Base-by-base conservation (phyloP, 1,140 invertebrate genomes). In the Diachasma alloeum region DNA sequence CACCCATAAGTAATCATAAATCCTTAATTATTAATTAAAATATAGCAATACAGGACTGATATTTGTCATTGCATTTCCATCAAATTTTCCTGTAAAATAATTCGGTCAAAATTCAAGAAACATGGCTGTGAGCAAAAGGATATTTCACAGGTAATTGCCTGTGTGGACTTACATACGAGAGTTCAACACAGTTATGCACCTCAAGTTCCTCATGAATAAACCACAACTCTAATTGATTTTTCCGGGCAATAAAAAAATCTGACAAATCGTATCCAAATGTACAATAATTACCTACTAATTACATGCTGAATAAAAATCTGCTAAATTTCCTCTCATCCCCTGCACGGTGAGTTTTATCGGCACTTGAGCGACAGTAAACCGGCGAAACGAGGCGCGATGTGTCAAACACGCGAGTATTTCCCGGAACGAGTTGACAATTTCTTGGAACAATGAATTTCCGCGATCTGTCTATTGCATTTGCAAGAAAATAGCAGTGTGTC, bases 401-500 rank as follows among this genome's bases (percentile, higher is more conserved):
- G 59, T 63, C 19, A 26, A 26, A 63, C 59, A 63, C 59, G 24
- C 59, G 11, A 63, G 22, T 26, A 10, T 31, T 63, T 63, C 59
- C 59, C 26, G 59, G 19, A 6, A 10, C 24, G 11, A 63, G 59
- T 63, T 26, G 59, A 63, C 24, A 31, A 31, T 31, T 63, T 63
- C 24, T 19, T 63, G 59, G 19, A 26, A 70, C 68, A 70, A 70
- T 70, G 68, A 44, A 44, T 70, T 70, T 44, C 68, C 31, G 17
- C 68, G 46, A 70, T 42, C 37, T 22, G 37, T 42, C 4, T 19
- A 22, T 11, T 8, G 26, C 36, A 39, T 19, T 44, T 4, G 19
- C 42, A 24, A 24, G 69, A 72, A 44, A 46, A 19, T 15, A 24
- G 5, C 1, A 67, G 39, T 39, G 26, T 17, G 42, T 66, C 72